Conservation (phyloP, 2,888 invertebrate species). For the Ectemnius continuus region DNA sequence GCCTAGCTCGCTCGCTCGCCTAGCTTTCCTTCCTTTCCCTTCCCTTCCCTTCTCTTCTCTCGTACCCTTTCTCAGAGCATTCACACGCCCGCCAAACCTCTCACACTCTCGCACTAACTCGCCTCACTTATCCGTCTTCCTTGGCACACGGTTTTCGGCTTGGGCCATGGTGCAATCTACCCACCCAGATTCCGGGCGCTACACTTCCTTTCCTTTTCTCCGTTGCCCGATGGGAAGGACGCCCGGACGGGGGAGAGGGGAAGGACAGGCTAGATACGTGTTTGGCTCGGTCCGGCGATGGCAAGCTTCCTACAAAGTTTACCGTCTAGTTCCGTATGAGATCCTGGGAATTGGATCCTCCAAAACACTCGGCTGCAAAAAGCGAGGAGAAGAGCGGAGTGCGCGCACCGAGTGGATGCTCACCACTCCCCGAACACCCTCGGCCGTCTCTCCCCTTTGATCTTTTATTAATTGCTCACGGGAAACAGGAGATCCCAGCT, state of each 20-base stretch:
- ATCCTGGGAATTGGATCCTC: constrained; percentile 30
- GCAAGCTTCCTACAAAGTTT: constrained; percentile 33
- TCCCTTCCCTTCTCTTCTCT: neutral
- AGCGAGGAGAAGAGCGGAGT: neutral
- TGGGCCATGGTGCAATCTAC: neutral
- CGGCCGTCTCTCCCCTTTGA: neutral
- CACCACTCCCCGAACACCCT: neutral
- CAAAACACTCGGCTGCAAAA: constrained; percentile 24
- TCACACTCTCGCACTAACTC: constrained; percentile 10
- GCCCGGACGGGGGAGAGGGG: no score
- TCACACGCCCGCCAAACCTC: neutral
- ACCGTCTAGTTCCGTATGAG: constrained; percentile 34
- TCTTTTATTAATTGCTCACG: neutral
- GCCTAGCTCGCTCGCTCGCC: constrained; percentile 1
- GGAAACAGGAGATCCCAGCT: no score
- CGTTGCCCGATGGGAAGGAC: neutral
- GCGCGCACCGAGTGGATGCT: neutral
- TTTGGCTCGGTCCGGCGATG: constrained; percentile 38
- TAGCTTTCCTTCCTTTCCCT: constrained; percentile 2
- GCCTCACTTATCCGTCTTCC: constrained; percentile 8
- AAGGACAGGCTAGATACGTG: constrained; percentile 39
- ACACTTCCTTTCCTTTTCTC: neutral
- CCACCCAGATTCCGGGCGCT: neutral
- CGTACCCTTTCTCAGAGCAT: neutral
- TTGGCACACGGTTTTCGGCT: constrained; percentile 22